A percentile compares a stretch with the other conserved stretches of the same genome.
phyloP scores from a whole-genome alignment of 2,113 vertebrate genomes.

The Platycercus adscitus region DNA sequence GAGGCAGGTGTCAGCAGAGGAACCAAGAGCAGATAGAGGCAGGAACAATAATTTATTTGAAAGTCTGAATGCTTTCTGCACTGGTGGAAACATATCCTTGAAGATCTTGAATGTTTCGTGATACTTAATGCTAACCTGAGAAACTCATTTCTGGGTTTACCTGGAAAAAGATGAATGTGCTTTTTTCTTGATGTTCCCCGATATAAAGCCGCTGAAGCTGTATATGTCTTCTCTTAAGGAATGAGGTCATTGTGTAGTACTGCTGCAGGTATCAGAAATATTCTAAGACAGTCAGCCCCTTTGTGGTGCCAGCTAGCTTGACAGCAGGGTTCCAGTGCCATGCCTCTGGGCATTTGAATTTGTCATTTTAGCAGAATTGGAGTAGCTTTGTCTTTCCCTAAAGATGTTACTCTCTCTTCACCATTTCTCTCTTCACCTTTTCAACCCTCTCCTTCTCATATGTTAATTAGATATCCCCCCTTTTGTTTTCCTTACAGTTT shows the following conservation, averaged over 20 bases:
- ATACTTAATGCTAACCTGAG: background rate
- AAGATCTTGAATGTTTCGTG: background rate
- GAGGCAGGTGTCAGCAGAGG: background rate
- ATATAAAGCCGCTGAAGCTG: background rate
- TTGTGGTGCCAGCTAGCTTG: background rate
- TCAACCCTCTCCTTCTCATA: background rate
- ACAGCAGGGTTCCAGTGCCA: background rate
- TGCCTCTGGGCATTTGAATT: background rate
- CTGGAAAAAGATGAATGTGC: background rate
- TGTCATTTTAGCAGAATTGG: background rate
- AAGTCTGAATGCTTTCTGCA: background rate
- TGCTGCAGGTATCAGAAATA: background rate
- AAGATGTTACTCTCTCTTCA: background rate
- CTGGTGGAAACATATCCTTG: background rate
- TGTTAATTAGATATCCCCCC: background rate
- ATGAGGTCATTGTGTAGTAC: background rate
- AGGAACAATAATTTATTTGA: background rate
- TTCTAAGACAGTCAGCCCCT: background rate
- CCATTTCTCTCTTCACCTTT: background rate
- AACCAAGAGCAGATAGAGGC: background rate
- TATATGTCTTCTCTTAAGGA: background rate
- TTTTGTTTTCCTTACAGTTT: background rate
- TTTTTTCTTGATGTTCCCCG: background rate
- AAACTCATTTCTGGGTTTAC: background rate
- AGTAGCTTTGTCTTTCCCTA: background rate